Evolutionary conservation across 2,888 invertebrate species (phyloP), one percentile per base, ranked within the genome.

Genomic region (Ypsolopha scabrella): DNA sequence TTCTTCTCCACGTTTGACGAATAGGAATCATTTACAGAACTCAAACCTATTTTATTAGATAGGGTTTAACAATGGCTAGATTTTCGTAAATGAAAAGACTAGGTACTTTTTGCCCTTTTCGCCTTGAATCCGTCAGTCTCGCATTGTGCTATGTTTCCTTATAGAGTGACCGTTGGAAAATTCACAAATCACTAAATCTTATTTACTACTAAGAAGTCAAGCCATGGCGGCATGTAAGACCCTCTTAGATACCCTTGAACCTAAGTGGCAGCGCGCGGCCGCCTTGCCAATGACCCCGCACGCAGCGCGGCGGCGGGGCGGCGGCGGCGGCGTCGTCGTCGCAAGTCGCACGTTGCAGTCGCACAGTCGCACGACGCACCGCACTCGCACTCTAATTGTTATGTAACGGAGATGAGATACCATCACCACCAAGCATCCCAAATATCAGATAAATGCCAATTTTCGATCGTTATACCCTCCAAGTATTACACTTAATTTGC

Each of bases 231-330:
- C 77, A 81, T 81, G 80, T 83, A 76, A 74, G 67, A 76, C 76
- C 57, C 64, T 65, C 71, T 68, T 68, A 72, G 70, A 72, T 83
- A 85, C 83, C 85, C 85, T 85, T 85, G 83, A 87, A 87, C 87
- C 81, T 82, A 81, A 83, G 86, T 80, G 85, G 88, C 87, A 83
- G 82, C 85, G 78, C 76, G 80, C 80, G 82, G 81, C 80, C 87
- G 83, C 81, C 75, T 87, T 85, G 87, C 86, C 88, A 87, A 87
- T 88, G 89, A 89, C 89, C 89, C 86, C 86, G 80, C 78, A 70
- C 70, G 73, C 69, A 69, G 79, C 80, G 87, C 87, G 88, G 87
- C 88, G 88, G 87, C 88, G 68, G 68, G 68, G 61, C 67, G 61
- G 69, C 65, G 67, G 68, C 56, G 65, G 57, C 72, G 57, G 60